Conservation (phyloP, 2,797 vertebrate species). For the Sebastes variabilis region DNA sequence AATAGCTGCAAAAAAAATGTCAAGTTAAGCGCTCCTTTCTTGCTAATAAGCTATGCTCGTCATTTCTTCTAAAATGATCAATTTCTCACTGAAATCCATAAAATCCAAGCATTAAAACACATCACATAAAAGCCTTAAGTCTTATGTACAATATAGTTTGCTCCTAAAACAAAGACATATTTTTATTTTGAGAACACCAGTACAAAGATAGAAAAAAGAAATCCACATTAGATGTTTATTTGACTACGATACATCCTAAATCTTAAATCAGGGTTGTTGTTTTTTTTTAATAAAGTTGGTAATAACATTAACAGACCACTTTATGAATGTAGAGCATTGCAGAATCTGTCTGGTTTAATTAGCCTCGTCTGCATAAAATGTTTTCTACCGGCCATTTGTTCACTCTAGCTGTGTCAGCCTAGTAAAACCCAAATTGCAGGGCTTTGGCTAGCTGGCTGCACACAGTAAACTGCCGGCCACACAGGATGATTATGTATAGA, state of each 20-base stretch:
- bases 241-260: neutral
- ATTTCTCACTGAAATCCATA: neutral
- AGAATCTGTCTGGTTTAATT: slow-evolving; percentile 58
- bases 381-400: slow-evolving; percentile 72
- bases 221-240: neutral
- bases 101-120: neutral
- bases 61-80: neutral
- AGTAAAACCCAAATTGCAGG: slow-evolving; percentile 82
- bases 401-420: slow-evolving; percentile 77
- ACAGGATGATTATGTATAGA: slow-evolving; percentile 76
- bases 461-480: slow-evolving; percentile 79
- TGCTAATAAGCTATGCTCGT: neutral
- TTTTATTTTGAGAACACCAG: neutral
- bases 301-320: slow-evolving; percentile 36
- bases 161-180: neutral
- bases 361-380: slow-evolving; percentile 65
- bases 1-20: neutral
- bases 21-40: neutral
- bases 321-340: slow-evolving; percentile 46
- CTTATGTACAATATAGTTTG: neutral
- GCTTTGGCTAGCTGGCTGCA: slow-evolving; percentile 75
- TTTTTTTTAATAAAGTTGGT: slow-evolving; percentile 17
- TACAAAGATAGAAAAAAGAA: neutral
- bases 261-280: neutral
- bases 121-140: neutral